Evolutionary conservation across 2,113 vertebrate species (phyloP).

Genomic region (Panurus biarmicus): DNA sequence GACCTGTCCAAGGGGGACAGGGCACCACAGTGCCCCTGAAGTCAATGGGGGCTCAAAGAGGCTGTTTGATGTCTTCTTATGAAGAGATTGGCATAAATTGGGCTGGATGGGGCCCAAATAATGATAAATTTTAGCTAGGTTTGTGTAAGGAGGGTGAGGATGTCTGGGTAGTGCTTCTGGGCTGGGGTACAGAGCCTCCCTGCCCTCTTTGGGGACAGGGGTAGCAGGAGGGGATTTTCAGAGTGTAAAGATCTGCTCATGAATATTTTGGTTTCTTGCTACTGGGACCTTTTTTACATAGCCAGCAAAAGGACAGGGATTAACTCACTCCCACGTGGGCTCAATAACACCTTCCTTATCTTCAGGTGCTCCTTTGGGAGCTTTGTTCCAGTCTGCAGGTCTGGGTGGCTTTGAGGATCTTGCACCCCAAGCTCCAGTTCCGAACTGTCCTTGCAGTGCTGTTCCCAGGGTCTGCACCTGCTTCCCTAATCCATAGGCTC

Average conservation of each 20-base stretch:
- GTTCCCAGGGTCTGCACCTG: background rate
- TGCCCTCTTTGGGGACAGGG: background rate
- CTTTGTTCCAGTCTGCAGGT: background rate
- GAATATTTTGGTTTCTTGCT: background rate
- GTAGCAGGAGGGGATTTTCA: background rate
- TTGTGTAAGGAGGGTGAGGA: background rate
- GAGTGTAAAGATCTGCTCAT: background rate
- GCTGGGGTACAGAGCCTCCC: background rate
- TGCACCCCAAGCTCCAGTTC: background rate
- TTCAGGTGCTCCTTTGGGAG: background rate
- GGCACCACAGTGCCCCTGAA: background rate
- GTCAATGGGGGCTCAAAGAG: background rate
- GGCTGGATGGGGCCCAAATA: background rate
- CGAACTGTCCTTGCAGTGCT: background rate
- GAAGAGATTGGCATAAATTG: background rate
- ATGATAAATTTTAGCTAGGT: background rate
- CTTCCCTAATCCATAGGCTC: background rate
- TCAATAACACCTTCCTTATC: background rate
- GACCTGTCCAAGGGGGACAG: background rate
- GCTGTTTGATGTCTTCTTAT: background rate
- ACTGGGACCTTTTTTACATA: background rate
- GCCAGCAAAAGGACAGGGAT: background rate
- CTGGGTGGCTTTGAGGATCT: background rate
- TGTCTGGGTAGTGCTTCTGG: background rate
- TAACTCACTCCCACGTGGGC: background rate